Percentiles rank a stretch among this genome's conserved stretches.
These are phyloP conservation scores for Zaprionus obscuricornis DNA, from an alignment of 2,888 invertebrate species.

Conservation along the genomic window DNA sequence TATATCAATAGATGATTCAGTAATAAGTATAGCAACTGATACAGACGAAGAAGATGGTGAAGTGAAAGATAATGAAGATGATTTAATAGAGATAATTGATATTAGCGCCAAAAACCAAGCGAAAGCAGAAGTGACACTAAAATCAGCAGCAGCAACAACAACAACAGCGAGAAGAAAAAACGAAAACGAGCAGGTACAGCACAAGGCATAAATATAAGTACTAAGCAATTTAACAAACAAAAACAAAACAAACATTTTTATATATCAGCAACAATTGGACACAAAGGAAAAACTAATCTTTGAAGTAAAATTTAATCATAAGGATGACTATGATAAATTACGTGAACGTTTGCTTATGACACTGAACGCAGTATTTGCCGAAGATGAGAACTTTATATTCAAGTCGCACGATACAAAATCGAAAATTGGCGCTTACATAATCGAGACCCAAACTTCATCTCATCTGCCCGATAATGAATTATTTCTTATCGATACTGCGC, in stretches of 20 bases:
- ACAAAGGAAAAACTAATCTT: conserved; percentile 29
- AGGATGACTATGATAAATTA: conserved; percentile 22
- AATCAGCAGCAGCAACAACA: not conserved
- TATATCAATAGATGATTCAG: conserved; percentile 43
- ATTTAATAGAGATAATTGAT: not conserved
- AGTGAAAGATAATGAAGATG: conserved; percentile 42
- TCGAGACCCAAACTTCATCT: not conserved
- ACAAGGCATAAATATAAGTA: conserved; percentile 1
- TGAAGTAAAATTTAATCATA: conserved; percentile 43
- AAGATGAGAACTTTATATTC: conserved; percentile 20
- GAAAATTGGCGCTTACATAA: conserved; percentile 19
- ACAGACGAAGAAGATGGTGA: conserved; percentile 60
- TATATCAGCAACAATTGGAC: not conserved
- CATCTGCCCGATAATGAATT: conserved; percentile 31
- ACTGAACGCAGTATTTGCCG: conserved; percentile 25
- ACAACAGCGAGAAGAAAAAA: not conserved
- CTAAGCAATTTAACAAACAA: not conserved
- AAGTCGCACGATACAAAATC: conserved; percentile 6
- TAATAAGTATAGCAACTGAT: conserved; percentile 33
- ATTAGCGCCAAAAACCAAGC: conserved; percentile 21
- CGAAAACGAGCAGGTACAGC: conserved; percentile 28
- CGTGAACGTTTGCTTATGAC: conserved; percentile 21
- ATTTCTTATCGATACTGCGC: conserved; percentile 78
- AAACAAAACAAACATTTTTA: not conserved
- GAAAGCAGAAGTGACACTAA: no score